Conservation (phyloP, 2,113 vertebrate genomes). For the Excalfactoria chinensis region DNA sequence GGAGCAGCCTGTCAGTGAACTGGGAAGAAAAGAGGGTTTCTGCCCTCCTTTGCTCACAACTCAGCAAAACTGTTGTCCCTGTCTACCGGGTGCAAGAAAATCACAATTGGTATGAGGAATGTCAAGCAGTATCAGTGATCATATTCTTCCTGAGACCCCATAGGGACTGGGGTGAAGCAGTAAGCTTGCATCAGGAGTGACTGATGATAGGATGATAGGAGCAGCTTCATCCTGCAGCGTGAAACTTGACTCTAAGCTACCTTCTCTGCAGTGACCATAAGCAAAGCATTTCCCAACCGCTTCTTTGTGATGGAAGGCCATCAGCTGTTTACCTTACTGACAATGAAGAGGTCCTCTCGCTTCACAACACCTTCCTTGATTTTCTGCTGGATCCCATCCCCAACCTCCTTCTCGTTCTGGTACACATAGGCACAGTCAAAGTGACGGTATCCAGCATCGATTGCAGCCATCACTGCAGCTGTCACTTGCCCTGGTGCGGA, state of each 20-base stretch:
- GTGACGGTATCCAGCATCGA: slow-evolving; percentile 85
- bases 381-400: slow-evolving; percentile 80
- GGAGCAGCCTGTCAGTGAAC: neutral
- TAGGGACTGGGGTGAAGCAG: neutral
- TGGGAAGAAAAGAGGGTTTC: neutral
- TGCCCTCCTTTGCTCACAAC: neutral
- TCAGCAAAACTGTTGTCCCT: neutral
- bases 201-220: neutral
- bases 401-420: slow-evolving; percentile 85
- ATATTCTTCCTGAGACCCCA: neutral
- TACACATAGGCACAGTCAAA: slow-evolving; percentile 86
- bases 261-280: neutral
- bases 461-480: slow-evolving; percentile 80
- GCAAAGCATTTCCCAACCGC: neutral
- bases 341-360: slow-evolving; percentile 86
- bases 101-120: too few species aligned
- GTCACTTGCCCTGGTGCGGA: slow-evolving; percentile 77
- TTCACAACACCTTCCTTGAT: slow-evolving; percentile 82
- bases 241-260: neutral
- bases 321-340: slow-evolving; percentile 84
- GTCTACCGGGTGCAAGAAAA: neutral
- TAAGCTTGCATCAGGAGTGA: neutral
- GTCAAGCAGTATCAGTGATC: neutral
- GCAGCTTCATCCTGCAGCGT: neutral
- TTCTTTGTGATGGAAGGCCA: neutral